Evolutionary conservation across 2,113 vertebrate species (phyloP).

Genomic region (Xenopus laevis): DNA sequence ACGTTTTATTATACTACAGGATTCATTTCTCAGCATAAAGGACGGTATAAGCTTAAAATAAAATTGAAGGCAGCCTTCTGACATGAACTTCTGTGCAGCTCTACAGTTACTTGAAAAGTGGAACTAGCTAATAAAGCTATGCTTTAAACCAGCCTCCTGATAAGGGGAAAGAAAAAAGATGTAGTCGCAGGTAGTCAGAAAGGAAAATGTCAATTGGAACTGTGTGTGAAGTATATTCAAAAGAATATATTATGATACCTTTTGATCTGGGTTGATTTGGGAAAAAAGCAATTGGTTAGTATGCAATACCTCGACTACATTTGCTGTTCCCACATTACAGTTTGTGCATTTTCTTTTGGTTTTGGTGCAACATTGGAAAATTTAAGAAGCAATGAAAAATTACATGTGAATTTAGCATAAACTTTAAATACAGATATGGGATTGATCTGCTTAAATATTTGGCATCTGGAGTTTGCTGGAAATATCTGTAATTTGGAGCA

Average conservation of each 20-base stretch:
- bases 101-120: slow-evolving; percentile 13
- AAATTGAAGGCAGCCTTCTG: slow-evolving; percentile 6
- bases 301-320: neutral
- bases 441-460: no score
- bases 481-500: no score
- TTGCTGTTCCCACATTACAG: neutral
- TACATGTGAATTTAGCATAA: neutral
- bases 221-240: slow-evolving; percentile 12
- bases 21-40: slow-evolving; percentile 23
- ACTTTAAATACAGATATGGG: neutral
- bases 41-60: slow-evolving; percentile 8
- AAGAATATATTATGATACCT: slow-evolving; percentile 19
- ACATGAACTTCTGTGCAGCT: slow-evolving; percentile 4
- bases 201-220: slow-evolving; percentile 33
- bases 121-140: neutral
- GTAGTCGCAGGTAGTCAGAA: slow-evolving; percentile 25
- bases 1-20: slow-evolving; percentile 37
- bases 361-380: neutral
- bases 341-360: neutral
- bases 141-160: slow-evolving; percentile 20
- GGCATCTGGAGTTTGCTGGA: no score
- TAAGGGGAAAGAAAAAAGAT: slow-evolving; percentile 21
- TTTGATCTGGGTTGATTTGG: slow-evolving; percentile 5
- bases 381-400: neutral
- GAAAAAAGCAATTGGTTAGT: neutral